Conservation (phyloP, 2,888 invertebrate species). For the Agrotis exclamationis region DNA sequence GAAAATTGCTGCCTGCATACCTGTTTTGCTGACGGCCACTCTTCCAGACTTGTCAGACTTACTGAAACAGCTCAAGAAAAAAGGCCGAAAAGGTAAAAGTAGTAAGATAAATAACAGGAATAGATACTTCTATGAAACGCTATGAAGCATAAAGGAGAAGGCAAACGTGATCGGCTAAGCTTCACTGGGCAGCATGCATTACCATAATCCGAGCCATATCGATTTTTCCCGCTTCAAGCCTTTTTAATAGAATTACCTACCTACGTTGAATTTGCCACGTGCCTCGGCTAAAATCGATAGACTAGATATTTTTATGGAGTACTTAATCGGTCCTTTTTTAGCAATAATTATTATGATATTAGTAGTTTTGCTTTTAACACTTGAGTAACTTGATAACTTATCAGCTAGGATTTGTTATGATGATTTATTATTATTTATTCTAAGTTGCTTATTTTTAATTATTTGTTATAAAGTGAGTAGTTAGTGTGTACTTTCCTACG, state of each 20-base stretch:
- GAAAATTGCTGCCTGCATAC: no score
- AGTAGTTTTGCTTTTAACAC: constrained; percentile 14
- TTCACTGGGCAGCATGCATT: constrained; percentile 73
- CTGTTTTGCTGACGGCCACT: no score
- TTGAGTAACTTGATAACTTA: not conserved
- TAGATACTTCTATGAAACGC: constrained; percentile 64
- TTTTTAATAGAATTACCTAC: constrained; percentile 62
- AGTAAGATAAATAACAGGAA: constrained; percentile 49
- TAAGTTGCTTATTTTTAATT: no score
- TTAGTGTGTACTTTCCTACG: no score
- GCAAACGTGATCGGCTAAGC: constrained; percentile 73
- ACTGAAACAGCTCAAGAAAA: constrained; percentile 5
- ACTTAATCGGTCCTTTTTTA: not conserved
- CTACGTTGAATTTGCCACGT: constrained; percentile 41
- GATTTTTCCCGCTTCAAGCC: constrained; percentile 64
- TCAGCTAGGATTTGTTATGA: not conserved
- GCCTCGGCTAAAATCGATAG: constrained; percentile 11
- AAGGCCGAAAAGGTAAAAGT: constrained; percentile 15
- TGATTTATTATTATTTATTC: no score
- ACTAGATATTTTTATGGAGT: constrained; percentile 10
- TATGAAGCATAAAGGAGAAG: constrained; percentile 66
- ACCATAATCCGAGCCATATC: constrained; percentile 73
- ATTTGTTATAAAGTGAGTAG: no score
- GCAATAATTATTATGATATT: no score
- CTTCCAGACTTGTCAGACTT: no score